Conservation (phyloP, 2,888 invertebrate genomes). For the Notodonta dromedarius region DNA sequence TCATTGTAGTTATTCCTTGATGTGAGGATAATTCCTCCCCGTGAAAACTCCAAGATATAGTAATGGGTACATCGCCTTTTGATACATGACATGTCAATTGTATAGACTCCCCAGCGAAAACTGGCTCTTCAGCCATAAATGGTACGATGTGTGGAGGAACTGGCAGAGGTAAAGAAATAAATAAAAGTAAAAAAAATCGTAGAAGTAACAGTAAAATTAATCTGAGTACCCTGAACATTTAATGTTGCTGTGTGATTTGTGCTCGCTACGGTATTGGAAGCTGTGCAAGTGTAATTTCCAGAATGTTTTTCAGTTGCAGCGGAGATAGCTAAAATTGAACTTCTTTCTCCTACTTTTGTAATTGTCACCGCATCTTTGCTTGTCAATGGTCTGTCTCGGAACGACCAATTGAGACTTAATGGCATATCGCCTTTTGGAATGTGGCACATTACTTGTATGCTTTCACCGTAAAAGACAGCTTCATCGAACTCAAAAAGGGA, state of each 20-base stretch:
- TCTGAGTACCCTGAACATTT: conserved; percentile 86
- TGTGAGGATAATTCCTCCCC: conserved; percentile 81
- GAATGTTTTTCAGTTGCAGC: conserved; percentile 87
- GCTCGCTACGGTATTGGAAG: conserved; percentile 87
- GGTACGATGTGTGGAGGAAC: conserved; percentile 87
- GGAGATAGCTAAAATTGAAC: conserved; percentile 86
- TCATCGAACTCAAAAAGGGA: conserved; percentile 84
- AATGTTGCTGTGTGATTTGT: conserved; percentile 86
- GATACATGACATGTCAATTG: conserved; percentile 86
- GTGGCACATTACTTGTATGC: conserved; percentile 83
- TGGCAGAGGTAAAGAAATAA: conserved; percentile 62
- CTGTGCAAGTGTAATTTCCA: conserved; percentile 91
- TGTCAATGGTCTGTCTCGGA: conserved; percentile 83
- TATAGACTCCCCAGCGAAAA: conserved; percentile 86
- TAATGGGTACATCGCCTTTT: conserved; percentile 89
- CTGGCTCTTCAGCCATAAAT: conserved; percentile 85
- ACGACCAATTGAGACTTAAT: conserved; percentile 87
- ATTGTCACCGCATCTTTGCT: conserved; percentile 75
- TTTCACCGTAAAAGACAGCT: conserved; percentile 84
- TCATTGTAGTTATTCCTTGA: conserved; percentile 83
- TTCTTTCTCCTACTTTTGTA: conserved; percentile 84
- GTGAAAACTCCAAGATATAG: conserved; percentile 91
- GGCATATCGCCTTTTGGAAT: conserved; percentile 89
- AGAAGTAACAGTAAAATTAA: conserved; percentile 49
- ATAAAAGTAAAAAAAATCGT: conserved; percentile 23